Base-by-base conservation (phyloP, 2,113 vertebrate genomes). In the Hassar affinis region DNA sequence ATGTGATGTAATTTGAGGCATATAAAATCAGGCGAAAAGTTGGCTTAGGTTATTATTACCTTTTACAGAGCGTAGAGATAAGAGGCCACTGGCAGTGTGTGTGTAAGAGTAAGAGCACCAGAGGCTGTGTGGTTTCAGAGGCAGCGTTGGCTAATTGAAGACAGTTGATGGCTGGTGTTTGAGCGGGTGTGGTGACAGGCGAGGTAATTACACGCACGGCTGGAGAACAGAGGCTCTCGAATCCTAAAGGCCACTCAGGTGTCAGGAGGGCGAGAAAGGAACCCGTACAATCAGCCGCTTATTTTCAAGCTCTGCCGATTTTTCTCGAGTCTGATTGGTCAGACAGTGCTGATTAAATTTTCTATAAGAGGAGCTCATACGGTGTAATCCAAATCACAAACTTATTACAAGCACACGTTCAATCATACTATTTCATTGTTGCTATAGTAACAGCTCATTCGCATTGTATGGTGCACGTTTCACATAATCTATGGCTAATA, bases 151-250 rank as follows among this genome's bases (percentile, higher is more conserved):
- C 87, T 93, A 93, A 92, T 90, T 90, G 90, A 91, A 91, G 89
- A 89, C 93, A 93, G 90, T 86, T 89, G 90, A 90, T 90, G 91
- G 89, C 89, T 85, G 88, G 91, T 89, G 88, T 87, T 90, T 86
- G 86, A 91, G 92, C 90, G 89, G 89, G 90, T 89, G 90, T 91
- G 92, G 85, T 92, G 92, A 93, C 90, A 92, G 86, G 88, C 79
- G 47, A 82, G 81, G 90, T 91, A 93, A 92, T 92, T 92, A 92
- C 90, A 89, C 57, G 86, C 87, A 89, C 87, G 87, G 88, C 85
- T 87, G 88, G 87, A 89, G 82, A 87, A 89, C 88, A 89, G 88
- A 91, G 85, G 77, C 76, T 81, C 88, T 89, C 86, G 89, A 86
- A 90, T 89, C 90, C 88, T 89, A 89, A 89, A 89, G 85, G 89